A percentile compares a stretch with the other conserved stretches of the same genome.
Evolutionary conservation across 2,888 invertebrate genomes (phyloP).

Genomic region (Subacronicta megacephala): DNA sequence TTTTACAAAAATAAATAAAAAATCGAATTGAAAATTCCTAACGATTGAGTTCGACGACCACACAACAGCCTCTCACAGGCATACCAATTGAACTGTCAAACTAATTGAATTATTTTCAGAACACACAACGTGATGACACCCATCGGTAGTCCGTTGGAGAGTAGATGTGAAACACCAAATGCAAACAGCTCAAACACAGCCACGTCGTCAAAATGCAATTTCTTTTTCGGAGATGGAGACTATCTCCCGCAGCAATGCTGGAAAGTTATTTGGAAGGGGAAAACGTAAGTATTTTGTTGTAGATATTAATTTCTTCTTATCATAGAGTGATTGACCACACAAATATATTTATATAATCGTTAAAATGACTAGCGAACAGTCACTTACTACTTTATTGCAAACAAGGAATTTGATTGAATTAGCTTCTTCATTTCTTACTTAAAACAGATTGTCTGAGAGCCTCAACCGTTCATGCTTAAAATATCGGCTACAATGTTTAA

Average conservation of each 20-base stretch:
- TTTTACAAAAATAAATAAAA: no score
- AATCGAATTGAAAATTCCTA: no score
- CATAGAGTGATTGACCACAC: no score
- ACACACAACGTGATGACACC: constrained; percentile 77
- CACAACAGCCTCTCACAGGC: no score
- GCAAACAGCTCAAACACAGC: constrained; percentile 43
- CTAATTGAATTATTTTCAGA: constrained; percentile 52
- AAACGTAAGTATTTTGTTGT: constrained; percentile 73
- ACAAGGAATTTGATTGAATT: no score
- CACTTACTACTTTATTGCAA: no score
- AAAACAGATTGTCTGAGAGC: no score
- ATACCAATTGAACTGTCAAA: neutral
- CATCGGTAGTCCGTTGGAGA: constrained; percentile 70
- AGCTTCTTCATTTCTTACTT: no score
- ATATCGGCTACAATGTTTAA: neutral
- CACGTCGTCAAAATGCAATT: constrained; percentile 57
- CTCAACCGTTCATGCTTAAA: no score
- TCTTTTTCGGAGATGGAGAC: constrained; percentile 75
- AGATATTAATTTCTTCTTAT: neutral
- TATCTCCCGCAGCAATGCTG: constrained; percentile 72
- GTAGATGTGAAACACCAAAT: constrained; percentile 53
- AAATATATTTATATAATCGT: no score
- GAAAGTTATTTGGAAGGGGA: constrained; percentile 82
- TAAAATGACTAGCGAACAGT: no score
- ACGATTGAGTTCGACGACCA: no score